These are phyloP conservation scores for Philonicus albiceps DNA, from an alignment of 2,888 invertebrate genomes.

Conservation along the genomic window DNA sequence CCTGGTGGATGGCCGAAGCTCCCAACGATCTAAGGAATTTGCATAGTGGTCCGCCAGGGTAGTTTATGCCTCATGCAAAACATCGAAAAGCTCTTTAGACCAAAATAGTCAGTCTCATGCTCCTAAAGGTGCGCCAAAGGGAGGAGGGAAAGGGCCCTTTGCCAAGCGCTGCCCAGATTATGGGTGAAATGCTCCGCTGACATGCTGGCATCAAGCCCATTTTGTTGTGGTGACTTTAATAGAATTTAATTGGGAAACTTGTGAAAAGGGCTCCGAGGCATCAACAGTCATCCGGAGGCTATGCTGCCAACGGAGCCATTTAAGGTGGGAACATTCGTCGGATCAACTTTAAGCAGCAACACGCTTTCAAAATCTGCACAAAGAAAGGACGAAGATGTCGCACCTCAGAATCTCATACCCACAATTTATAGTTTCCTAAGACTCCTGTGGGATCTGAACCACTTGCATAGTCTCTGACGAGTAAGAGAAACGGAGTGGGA, in stretches of 20 bases:
- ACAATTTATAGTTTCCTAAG: neutral
- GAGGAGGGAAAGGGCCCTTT: neutral
- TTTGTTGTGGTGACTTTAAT: constrained; percentile 21
- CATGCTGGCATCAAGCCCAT: neutral
- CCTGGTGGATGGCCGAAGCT: neutral
- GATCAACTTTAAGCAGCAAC: constrained; percentile 13
- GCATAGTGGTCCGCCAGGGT: constrained; percentile 9
- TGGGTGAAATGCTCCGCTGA: neutral
- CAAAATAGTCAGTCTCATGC: neutral
- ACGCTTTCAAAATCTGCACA: neutral
- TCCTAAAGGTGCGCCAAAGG: neutral
- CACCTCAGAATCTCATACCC: neutral
- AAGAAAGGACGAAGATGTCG: neutral
- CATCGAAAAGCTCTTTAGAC: constrained; percentile 31
- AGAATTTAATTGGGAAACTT: constrained; percentile 35
- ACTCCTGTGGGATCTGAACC: neutral
- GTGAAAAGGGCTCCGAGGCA: neutral
- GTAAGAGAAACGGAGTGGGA: neutral
- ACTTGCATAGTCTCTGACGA: neutral
- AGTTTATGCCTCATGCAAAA: constrained; percentile 17
- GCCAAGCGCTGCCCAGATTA: neutral
- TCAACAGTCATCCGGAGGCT: neutral
- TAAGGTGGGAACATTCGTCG: neutral
- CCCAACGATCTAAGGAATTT: neutral
- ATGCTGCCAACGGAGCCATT: neutral